phyloP scores from a whole-genome alignment of 35 echinoderm and acorn worm genomes.

The Ophiothrix spiculata region DNA sequence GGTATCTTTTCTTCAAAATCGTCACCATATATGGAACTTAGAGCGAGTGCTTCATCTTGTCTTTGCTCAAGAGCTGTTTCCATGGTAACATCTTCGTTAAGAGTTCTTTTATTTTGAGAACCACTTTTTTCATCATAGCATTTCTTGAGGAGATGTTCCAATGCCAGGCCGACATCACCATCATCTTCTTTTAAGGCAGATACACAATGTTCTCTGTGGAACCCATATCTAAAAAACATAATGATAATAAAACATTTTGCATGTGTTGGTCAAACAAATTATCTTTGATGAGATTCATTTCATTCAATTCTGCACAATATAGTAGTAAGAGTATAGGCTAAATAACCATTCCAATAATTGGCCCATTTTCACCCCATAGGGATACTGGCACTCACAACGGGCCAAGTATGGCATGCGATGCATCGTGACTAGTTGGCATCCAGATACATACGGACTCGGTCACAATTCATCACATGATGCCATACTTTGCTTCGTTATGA shows the following conservation, averaged over 20 bases:
- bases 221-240: conserved; percentile 49
- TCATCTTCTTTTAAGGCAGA: conserved; percentile 44
- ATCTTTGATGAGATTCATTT: neutral
- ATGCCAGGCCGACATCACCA: conserved; percentile 52
- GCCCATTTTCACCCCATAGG: too few species aligned
- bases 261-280: too few species aligned
- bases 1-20: conserved; percentile 67
- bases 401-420: too few species aligned
- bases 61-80: conserved; percentile 44
- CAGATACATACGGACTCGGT: too few species aligned
- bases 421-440: too few species aligned
- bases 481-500: too few species aligned
- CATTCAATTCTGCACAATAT: neutral
- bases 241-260: too few species aligned
- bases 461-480: too few species aligned
- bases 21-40: conserved; percentile 58
- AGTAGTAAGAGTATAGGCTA: too few species aligned
- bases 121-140: neutral
- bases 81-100: neutral
- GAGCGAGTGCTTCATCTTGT: conserved; percentile 61
- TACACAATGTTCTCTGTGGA: conserved; percentile 48
- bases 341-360: too few species aligned
- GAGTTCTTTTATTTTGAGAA: neutral
- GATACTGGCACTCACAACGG: too few species aligned
- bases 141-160: conserved; percentile 46